phyloP scores from a whole-genome alignment of 2,113 vertebrate species.

The Proteles cristata region DNA sequence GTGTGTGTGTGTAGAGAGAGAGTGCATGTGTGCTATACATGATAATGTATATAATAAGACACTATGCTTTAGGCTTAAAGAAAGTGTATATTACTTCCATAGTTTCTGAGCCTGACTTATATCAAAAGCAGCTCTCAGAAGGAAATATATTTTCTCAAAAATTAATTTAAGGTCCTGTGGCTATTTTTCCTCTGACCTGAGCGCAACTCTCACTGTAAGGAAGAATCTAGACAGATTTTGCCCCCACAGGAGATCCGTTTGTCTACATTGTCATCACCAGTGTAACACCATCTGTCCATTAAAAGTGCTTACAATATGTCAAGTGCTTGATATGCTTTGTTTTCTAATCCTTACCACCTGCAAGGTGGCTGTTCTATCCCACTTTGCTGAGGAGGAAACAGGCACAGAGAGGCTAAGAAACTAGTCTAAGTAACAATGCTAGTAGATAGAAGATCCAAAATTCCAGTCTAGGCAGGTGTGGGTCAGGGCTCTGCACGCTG shows the following conservation, averaged over 20 bases:
- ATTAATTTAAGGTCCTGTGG: neutral
- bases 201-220: neutral
- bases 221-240: neutral
- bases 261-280: neutral
- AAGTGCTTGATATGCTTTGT: neutral
- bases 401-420: neutral
- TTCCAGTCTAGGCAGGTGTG: neutral
- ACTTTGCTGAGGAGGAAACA: neutral
- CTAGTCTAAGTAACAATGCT: neutral
- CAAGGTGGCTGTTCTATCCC: neutral
- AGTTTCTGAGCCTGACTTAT: neutral
- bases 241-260: neutral
- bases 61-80: neutral
- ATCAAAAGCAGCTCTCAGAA: neutral
- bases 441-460: neutral
- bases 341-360: neutral
- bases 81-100: neutral
- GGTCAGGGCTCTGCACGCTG: neutral
- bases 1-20: neutral
- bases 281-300: neutral
- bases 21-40: neutral
- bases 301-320: neutral
- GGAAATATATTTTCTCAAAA: neutral
- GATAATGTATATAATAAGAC: neutral
- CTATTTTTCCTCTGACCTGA: neutral